Percentiles rank a stretch among this genome's conserved stretches.
Evolutionary conservation across 1,140 invertebrate species (phyloP).

Genomic region (Ceratina calcarata): DNA sequence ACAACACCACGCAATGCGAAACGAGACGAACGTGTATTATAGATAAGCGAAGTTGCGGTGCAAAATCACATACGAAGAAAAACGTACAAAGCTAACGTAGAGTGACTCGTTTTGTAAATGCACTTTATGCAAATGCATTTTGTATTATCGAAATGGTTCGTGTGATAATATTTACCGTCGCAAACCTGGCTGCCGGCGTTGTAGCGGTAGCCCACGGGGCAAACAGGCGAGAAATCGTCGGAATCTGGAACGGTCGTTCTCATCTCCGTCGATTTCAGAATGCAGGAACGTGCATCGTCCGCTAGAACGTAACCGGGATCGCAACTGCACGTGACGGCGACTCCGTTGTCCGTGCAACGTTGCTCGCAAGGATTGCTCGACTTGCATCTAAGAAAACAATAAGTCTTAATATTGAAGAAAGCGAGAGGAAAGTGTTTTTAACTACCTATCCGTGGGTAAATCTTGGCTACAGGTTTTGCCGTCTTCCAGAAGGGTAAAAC

Average conservation of each 20-base stretch:
- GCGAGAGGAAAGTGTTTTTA: too few species aligned
- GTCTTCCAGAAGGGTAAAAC: constrained; percentile 85
- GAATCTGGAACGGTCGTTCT: constrained; percentile 39
- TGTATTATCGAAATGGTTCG: background rate
- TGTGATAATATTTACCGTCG: constrained; percentile 82
- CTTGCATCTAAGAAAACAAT: constrained; percentile 69
- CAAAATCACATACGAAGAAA: constrained; percentile 12
- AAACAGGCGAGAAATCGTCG: constrained; percentile 67
- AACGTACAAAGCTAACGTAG: background rate
- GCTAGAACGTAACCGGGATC: constrained; percentile 80
- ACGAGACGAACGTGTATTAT: constrained; percentile 19
- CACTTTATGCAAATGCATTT: background rate
- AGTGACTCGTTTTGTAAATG: background rate
- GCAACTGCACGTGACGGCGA: constrained; percentile 81
- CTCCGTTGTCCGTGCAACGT: constrained; percentile 79
- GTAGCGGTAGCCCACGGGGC: constrained; percentile 84
- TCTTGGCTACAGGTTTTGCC: constrained; percentile 83
- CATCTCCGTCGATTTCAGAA: constrained; percentile 55
- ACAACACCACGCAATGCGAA: constrained; percentile 20
- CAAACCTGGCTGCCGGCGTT: constrained; percentile 83
- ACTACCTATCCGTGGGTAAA: constrained; percentile 66
- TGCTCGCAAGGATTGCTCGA: constrained; percentile 82
- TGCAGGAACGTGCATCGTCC: constrained; percentile 79
- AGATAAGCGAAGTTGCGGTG: constrained; percentile 38
- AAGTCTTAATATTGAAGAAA: too few species aligned